Conservation (phyloP, 2,888 invertebrate species). For the Thalpophila matura region DNA sequence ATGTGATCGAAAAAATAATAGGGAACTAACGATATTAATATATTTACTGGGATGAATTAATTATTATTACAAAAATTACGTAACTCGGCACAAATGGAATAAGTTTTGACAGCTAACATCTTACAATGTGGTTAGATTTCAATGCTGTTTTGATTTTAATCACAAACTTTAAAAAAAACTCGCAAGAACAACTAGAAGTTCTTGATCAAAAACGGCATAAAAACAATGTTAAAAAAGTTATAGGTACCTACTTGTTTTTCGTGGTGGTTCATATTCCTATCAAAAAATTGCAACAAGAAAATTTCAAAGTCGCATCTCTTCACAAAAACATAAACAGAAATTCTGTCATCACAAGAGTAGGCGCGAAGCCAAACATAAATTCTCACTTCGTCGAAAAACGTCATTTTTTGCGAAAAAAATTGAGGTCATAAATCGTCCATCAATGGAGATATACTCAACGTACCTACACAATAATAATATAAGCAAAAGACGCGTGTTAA, state of each 20-base stretch:
- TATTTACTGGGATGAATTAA: background rate
- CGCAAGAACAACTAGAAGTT: no score
- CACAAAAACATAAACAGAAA: constrained; percentile 37
- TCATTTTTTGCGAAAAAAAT: constrained; percentile 31
- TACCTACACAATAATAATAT: constrained; percentile 48
- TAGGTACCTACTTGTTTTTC: no score
- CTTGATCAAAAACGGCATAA: background rate
- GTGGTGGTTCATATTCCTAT: background rate
- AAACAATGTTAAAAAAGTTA: no score
- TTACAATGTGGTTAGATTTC: no score
- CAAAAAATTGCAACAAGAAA: constrained; percentile 8
- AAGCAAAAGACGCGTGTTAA: constrained; percentile 47
- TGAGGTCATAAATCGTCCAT: constrained; percentile 50
- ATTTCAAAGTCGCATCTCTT: background rate
- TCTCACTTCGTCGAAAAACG: constrained; percentile 46
- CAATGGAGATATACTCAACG: constrained; percentile 52
- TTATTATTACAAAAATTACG: no score
- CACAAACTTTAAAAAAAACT: no score
- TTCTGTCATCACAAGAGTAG: constrained; percentile 16
- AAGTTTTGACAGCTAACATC: no score
- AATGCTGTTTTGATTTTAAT: no score
- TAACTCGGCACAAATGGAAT: no score
- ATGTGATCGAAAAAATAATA: constrained; percentile 2
- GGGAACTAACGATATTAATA: no score
- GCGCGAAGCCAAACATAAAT: constrained; percentile 52